Percentiles rank a stretch among this genome's conserved stretches.
Conservation (phyloP, 2,888 invertebrate genomes). For the Argyresthia albistria region DNA sequence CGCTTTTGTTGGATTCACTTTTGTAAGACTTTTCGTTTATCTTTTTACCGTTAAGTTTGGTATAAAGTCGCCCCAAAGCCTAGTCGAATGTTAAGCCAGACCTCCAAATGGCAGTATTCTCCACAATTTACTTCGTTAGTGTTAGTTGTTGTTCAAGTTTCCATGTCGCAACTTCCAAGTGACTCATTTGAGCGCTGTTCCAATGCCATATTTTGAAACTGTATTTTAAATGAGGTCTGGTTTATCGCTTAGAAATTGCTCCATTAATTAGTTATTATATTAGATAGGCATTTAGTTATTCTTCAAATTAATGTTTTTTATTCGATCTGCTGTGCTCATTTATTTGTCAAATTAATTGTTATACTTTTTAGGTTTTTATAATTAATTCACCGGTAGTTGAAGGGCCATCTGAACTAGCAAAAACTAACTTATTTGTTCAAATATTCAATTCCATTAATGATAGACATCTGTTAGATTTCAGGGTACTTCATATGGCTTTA, state of each 20-base stretch:
- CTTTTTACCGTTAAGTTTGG: conserved; percentile 19
- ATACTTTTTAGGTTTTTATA: neutral
- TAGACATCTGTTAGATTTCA: too few species aligned
- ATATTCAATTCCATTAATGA: too few species aligned
- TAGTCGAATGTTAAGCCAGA: conserved; percentile 55
- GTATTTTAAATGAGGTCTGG: conserved; percentile 36
- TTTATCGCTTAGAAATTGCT: conserved; percentile 51
- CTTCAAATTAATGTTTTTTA: conserved; percentile 56
- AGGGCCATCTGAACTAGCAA: too few species aligned
- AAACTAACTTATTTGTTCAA: too few species aligned
- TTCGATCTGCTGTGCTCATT: conserved; percentile 40
- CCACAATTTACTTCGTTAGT: conserved; percentile 17
- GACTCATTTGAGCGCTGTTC: neutral
- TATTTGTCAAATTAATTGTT: conserved; percentile 12
- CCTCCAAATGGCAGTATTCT: conserved; percentile 23
- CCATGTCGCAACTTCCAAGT: neutral
- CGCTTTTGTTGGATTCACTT: conserved; percentile 29
- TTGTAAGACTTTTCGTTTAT: conserved; percentile 26
- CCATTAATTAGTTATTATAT: conserved; percentile 65
- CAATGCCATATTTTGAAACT: conserved; percentile 5
- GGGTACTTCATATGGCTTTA: too few species aligned
- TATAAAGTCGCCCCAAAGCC: conserved; percentile 57
- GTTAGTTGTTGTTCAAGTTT: conserved; percentile 11
- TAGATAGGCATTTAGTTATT: conserved; percentile 66
- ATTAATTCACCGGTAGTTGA: neutral